Percentiles rank a stretch among this genome's conserved stretches.
These are phyloP conservation scores for Osmerus mordax DNA, from an alignment of 2,113 vertebrate species.

Conservation along the genomic window DNA sequence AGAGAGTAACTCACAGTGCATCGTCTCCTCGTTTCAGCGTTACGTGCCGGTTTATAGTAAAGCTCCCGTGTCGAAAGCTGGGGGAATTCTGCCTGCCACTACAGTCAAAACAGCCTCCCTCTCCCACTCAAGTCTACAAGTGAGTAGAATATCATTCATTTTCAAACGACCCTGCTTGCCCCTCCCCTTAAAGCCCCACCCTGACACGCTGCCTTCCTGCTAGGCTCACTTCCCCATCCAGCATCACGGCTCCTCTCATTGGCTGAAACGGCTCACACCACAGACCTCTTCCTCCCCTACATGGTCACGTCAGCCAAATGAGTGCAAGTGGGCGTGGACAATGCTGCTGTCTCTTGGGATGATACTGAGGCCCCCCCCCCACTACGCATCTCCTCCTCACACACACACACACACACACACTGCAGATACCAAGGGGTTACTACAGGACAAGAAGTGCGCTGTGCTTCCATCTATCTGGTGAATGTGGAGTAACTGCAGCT, in stretches of 20 bases:
- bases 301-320: slow-evolving; percentile 60
- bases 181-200: slow-evolving; percentile 66
- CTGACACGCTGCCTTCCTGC: slow-evolving; percentile 46
- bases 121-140: slow-evolving; percentile 29
- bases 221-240: slow-evolving; percentile 23
- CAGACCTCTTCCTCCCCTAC: slow-evolving; percentile 65
- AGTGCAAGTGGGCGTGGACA: slow-evolving; percentile 24
- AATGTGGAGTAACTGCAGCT: slow-evolving; percentile 32
- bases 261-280: slow-evolving; percentile 79
- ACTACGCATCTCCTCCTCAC: slow-evolving; percentile 23
- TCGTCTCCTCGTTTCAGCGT: slow-evolving; percentile 19
- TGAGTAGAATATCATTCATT: slow-evolving; percentile 62
- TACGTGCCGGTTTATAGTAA: background rate
- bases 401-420: slow-evolving; percentile 29
- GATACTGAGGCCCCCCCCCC: slow-evolving; percentile 30
- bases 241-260: slow-evolving; percentile 58
- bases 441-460: slow-evolving; percentile 42
- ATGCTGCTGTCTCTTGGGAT: slow-evolving; percentile 19
- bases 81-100: background rate
- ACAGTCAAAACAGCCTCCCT: slow-evolving; percentile 9
- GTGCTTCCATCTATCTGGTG: slow-evolving; percentile 1
- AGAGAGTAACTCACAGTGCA: slow-evolving; percentile 56
- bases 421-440: slow-evolving; percentile 58
- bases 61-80: background rate
- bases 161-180: slow-evolving; percentile 64